Percentiles rank a stretch among this genome's conserved stretches.
Conservation (phyloP, 2,113 vertebrate species). For the Tyto alba region DNA sequence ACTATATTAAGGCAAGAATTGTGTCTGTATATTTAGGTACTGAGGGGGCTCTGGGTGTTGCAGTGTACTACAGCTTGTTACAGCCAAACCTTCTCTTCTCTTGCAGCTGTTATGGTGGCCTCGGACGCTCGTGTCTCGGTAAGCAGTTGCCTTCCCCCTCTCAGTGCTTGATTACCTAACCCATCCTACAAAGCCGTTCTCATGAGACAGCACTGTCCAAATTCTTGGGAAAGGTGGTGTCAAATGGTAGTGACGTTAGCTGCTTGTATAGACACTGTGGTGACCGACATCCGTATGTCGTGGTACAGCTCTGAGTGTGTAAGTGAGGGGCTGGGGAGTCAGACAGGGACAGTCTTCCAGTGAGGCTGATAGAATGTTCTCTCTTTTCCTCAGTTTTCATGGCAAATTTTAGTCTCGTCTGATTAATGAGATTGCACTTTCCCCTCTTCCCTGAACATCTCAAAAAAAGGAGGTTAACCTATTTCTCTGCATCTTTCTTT, state of each 20-base stretch:
- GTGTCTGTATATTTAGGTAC: rapidly evolving
- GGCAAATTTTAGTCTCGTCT: background rate
- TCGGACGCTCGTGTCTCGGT: conserved; percentile 86
- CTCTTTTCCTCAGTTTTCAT: background rate
- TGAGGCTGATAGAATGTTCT: background rate
- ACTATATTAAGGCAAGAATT: background rate
- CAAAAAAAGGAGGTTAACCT: background rate
- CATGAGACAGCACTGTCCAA: background rate
- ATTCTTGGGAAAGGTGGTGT: background rate
- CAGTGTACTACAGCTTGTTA: background rate
- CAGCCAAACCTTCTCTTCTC: background rate
- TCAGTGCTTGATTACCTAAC: background rate
- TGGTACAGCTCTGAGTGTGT: background rate
- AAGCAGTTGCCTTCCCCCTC: conserved; percentile 46
- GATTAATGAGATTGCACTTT: background rate
- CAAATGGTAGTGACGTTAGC: background rate
- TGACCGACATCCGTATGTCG: background rate
- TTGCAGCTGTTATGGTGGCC: conserved; percentile 86
- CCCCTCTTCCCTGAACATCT: background rate
- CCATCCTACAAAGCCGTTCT: background rate
- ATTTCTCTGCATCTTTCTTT: background rate
- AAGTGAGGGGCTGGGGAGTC: background rate
- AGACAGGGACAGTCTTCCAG: background rate
- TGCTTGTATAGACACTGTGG: background rate
- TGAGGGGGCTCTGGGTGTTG: background rate